Evolutionary conservation across 1,140 invertebrate species (phyloP), one percentile per base, ranked within the genome.

Genomic region (Amyelois transitella): DNA sequence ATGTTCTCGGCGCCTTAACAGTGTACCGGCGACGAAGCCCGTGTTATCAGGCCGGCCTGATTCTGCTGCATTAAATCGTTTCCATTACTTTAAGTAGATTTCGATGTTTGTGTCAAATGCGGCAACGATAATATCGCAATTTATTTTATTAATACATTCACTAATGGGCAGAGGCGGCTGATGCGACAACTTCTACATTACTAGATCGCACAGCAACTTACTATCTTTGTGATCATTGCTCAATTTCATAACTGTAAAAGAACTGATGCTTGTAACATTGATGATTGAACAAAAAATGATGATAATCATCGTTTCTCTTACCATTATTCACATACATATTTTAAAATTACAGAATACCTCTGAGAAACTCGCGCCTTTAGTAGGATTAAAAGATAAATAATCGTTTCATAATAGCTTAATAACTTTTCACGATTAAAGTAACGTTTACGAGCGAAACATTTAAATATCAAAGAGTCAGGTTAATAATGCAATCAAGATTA

Each of bases 81-180:
- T 86, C 80, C 81, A 86, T 84, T 86, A 83, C 75, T 79, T 86
- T 75, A 82, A 86, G 83, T 86, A 86, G 81, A 80, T 81, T 86
- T 81, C 81, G 79, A 84, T 86, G 83, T 86, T 81, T 76, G 70
- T 79, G 79, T 84, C 81, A 84, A 80, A 82, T 72, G 69, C 74
- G 67, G 60, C 60, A 53, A 61, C 76, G 83, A 86, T 86, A 86
- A 79, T 82, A 80, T 75, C 68, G 66, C 82, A 69, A 84, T 86
- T 79, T 84, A 83, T 82, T 83, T 81, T 78, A 81, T 81, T 82
- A 78, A 75, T 73, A 84, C 76, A 69, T 77, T 73, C 62, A 65
- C 65, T 81, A 81, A 79, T 77, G 66, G 75, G 63, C 55, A 63
- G 62, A 74, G 72, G 68, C 54, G 54, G 45, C 49, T 22, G 32